phyloP scores from a whole-genome alignment of 2,113 vertebrate genomes.

The Rostratula benghalensis region DNA sequence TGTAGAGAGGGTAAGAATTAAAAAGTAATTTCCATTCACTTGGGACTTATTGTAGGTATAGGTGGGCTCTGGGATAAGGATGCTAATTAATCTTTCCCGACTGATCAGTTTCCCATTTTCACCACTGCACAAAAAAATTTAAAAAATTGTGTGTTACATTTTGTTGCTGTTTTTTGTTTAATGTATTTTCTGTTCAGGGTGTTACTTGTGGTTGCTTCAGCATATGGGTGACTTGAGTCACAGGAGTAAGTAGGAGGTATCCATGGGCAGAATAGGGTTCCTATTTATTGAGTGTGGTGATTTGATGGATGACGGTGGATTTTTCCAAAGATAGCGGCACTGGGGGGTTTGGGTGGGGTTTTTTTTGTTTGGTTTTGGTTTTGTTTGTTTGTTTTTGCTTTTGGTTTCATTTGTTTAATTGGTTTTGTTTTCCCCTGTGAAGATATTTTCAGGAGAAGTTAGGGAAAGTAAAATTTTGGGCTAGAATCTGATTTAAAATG shows the following conservation, averaged over 20 bases:
- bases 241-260: background rate
- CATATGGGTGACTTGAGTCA: conserved; percentile 23
- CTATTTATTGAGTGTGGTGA: background rate
- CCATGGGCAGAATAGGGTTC: background rate
- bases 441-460: background rate
- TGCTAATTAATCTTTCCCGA: background rate
- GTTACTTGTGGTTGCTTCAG: conserved; percentile 19
- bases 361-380: background rate
- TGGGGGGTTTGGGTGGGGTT: background rate
- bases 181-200: background rate
- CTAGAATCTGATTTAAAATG: background rate
- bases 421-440: background rate
- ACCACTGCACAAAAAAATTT: background rate
- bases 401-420: background rate
- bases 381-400: background rate
- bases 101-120: background rate
- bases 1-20: background rate
- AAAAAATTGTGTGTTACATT: background rate
- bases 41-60: background rate
- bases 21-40: background rate
- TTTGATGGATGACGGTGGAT: background rate
- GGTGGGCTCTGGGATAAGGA: background rate
- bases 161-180: conserved; percentile 1
- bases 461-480: background rate
- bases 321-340: background rate